Percentiles rank a stretch among this genome's conserved stretches.
Evolutionary conservation across 2,888 invertebrate species (phyloP).

Genomic region (Serripes groenlandicus): DNA sequence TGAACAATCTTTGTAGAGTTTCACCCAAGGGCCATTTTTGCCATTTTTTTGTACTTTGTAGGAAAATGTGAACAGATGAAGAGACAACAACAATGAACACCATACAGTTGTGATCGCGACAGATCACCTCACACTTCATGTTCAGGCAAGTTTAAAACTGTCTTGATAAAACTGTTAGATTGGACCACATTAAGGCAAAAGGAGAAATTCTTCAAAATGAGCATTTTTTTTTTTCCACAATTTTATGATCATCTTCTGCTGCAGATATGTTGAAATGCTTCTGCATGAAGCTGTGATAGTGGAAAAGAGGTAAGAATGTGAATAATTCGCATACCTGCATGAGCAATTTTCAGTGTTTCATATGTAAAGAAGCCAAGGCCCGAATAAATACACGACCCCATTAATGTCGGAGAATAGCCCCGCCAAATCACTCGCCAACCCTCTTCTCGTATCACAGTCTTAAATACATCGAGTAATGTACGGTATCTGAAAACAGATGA

Average conservation of each 20-base stretch:
- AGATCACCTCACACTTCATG: no score
- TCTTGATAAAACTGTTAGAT: no score
- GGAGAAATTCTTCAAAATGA: not conserved
- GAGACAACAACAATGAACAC: no score
- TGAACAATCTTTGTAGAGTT: no score
- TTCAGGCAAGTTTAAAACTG: no score
- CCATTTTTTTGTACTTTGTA: no score
- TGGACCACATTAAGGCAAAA: not conserved
- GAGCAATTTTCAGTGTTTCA: constrained; percentile 94
- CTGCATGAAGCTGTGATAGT: no score
- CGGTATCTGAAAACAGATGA: constrained; percentile 82
- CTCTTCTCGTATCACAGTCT: constrained; percentile 92
- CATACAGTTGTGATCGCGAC: no score
- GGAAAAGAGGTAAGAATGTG: no score
- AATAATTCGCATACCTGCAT: constrained; percentile 83
- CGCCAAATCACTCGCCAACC: constrained; percentile 93
- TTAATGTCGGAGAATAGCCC: constrained; percentile 95
- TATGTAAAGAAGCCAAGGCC: constrained; percentile 99
- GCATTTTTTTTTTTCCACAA: not conserved
- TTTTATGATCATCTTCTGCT: not conserved
- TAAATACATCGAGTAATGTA: constrained; percentile 86
- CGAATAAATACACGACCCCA: constrained; percentile 98
- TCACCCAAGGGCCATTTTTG: no score
- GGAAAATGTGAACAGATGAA: no score
- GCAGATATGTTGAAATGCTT: no score